These are phyloP conservation scores for Pterostichus niger DNA, from an alignment of 2,888 invertebrate genomes.

Conservation along the genomic window DNA sequence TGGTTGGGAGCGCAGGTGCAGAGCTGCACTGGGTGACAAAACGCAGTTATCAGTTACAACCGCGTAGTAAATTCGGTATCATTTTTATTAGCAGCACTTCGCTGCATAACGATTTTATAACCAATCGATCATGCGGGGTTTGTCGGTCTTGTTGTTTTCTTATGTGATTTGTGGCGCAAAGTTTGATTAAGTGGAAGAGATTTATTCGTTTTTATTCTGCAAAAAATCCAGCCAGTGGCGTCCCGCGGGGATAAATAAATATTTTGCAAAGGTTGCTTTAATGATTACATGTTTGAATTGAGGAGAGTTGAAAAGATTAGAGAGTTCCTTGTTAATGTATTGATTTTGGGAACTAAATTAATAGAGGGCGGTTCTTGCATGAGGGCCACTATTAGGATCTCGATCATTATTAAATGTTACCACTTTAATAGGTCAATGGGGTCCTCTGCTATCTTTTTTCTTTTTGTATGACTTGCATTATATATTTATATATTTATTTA, in stretches of 20 bases:
- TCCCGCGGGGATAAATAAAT: slow-evolving; percentile 9
- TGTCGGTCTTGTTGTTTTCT: slow-evolving; percentile 35
- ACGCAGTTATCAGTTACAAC: slow-evolving; percentile 25
- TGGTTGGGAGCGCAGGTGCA: slow-evolving; percentile 20
- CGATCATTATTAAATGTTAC: too few relatives aligned
- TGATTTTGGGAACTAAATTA: too few relatives aligned
- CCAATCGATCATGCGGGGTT: slow-evolving; percentile 15
- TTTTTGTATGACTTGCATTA: too few relatives aligned
- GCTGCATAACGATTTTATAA: slow-evolving; percentile 36
- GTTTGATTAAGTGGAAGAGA: slow-evolving; percentile 45
- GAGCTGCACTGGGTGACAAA: slow-evolving; percentile 33
- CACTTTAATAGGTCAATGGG: too few relatives aligned
- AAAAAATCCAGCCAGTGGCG: neutral
- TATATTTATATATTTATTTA: too few relatives aligned
- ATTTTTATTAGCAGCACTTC: slow-evolving; percentile 25
- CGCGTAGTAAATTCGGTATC: slow-evolving; percentile 23
- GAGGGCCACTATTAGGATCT: too few relatives aligned
- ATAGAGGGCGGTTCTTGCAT: too few relatives aligned
- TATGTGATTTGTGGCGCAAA: slow-evolving; percentile 48
- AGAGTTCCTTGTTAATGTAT: too few relatives aligned
- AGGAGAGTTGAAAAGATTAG: too few relatives aligned
- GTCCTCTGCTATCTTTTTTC: too few relatives aligned
- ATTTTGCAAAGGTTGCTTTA: neutral
- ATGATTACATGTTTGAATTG: neutral
- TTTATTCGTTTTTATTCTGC: slow-evolving; percentile 29